Conservation (phyloP, 1,140 invertebrate genomes). For the Pseudomyrmex pallidus region DNA sequence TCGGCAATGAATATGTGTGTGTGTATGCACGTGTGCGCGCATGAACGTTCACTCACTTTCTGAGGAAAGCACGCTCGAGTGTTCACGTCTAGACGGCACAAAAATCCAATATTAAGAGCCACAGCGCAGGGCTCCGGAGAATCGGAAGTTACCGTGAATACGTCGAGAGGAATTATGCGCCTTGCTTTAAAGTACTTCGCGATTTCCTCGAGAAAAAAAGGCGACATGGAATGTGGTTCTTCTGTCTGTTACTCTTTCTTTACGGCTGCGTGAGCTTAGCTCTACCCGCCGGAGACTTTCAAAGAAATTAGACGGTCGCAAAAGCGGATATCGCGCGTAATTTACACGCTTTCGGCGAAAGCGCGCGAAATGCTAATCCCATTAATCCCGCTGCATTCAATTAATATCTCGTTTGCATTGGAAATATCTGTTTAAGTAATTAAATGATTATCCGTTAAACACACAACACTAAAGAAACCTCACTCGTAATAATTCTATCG, state of each 20-base stretch:
- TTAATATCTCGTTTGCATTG: constrained; percentile 37
- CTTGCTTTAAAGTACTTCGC: constrained; percentile 47
- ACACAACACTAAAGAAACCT: constrained; percentile 29
- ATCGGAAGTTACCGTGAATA: constrained; percentile 59
- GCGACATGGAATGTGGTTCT: constrained; percentile 5
- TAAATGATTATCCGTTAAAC: constrained; percentile 46
- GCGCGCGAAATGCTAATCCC: constrained; percentile 9
- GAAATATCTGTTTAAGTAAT: constrained; percentile 42
- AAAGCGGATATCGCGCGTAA: constrained; percentile 34
- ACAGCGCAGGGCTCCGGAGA: constrained; percentile 25
- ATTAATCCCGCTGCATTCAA: constrained; percentile 38
- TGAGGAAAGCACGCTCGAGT: constrained; percentile 37
- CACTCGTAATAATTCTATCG: constrained; percentile 44
- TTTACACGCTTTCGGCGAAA: constrained; percentile 28
- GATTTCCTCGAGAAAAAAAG: constrained; percentile 33
- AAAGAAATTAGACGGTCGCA: constrained; percentile 24
- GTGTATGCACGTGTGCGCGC: background rate
- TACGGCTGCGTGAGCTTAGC: background rate
- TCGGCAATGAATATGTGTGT: background rate
- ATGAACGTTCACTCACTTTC: background rate
- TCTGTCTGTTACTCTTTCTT: background rate
- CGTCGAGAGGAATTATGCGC: constrained; percentile 61
- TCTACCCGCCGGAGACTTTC: constrained; percentile 10
- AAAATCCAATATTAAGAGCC: constrained; percentile 76
- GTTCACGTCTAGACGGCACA: constrained; percentile 68